A percentile compares a stretch with the other conserved stretches of the same genome.
Evolutionary conservation across 2,797 vertebrate species (phyloP).

Genomic region (Phyllotis vaccarum): DNA sequence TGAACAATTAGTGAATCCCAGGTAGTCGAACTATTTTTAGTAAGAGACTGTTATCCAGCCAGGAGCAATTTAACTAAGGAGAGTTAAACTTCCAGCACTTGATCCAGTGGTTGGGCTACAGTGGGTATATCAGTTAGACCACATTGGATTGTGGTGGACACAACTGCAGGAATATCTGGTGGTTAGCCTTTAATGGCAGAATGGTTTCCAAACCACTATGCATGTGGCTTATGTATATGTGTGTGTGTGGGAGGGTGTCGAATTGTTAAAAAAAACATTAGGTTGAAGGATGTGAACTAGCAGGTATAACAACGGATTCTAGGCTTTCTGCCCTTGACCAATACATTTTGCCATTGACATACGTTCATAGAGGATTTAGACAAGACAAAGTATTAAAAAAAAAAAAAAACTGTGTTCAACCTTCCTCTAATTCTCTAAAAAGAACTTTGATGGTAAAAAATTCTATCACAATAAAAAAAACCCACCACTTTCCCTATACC

Average conservation of each 20-base stretch:
- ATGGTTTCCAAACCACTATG: not conserved
- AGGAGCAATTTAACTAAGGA: not conserved
- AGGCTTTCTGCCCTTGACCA: not conserved
- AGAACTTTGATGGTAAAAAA: not conserved
- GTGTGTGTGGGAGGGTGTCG: too few relatives aligned
- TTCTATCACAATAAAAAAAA: not conserved
- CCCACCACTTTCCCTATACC: not conserved
- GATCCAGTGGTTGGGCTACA: not conserved
- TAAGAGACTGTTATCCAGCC: not conserved
- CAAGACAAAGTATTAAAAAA: constrained; percentile 60
- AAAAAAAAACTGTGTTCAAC: constrained; percentile 63
- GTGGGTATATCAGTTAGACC: not conserved
- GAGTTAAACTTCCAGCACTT: not conserved
- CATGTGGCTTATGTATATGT: not conserved
- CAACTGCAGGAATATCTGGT: not conserved
- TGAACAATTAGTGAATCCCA: not conserved
- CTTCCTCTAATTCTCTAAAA: not conserved
- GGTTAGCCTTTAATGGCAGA: not conserved
- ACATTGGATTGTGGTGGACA: not conserved
- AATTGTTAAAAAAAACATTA: not conserved
- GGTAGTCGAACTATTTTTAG: not conserved
- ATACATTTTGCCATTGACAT: not conserved
- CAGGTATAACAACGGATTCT: not conserved
- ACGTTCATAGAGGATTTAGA: constrained; percentile 13
- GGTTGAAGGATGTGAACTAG: too few relatives aligned